Base-by-base conservation (phyloP, 1,140 invertebrate genomes). In the Cheumatopsyche charites region DNA sequence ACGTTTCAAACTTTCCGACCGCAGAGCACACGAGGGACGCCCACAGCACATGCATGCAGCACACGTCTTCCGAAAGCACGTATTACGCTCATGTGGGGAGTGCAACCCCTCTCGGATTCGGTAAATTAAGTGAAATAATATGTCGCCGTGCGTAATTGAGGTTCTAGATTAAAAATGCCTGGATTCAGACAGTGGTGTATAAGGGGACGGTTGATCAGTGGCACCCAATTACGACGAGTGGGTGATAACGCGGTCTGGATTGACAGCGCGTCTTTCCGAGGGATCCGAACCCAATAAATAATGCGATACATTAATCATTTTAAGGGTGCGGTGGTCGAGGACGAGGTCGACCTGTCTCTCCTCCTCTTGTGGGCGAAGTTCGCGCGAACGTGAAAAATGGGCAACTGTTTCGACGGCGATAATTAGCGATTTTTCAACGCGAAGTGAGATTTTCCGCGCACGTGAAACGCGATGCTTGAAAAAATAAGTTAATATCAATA, bases 211-310 rank as follows among this genome's bases (percentile, higher is more conserved):
- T 71, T 71, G 58, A 71, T 71, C 62, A 71, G 41, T 65, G 41
- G 62, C 70, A 72, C 70, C 70, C 70, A 72, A 72, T 72, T 72
- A 72, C 70, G 29, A n/a, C 61, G 43, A 63, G 70, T 55, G 67
- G 65, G 65, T 67, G 65, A 67, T 67, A 67, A 67, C 45, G 25
- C 23, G 68, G 19, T 15, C 19, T 9, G 55, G 55, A 47, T 62
- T 70, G 68, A 70, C 67, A 61, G 67, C n/a, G 45, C 21, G 19
- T 19, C 7, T 58, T 23, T 36, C 42, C n/a, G 36, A 49, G 67
- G 67, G 68, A 15, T 67, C 47, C 12, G 65, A 52, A 67, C 29
- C 65, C 65, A 67, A 67, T 67, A 55, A 68, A 68, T 26, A 58
- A 52, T 68, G 25, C 41, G 47, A 26, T 4, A 41, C 66, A 68